phyloP scores from a whole-genome alignment of 2,888 invertebrate species.

The Sericinus montela region DNA sequence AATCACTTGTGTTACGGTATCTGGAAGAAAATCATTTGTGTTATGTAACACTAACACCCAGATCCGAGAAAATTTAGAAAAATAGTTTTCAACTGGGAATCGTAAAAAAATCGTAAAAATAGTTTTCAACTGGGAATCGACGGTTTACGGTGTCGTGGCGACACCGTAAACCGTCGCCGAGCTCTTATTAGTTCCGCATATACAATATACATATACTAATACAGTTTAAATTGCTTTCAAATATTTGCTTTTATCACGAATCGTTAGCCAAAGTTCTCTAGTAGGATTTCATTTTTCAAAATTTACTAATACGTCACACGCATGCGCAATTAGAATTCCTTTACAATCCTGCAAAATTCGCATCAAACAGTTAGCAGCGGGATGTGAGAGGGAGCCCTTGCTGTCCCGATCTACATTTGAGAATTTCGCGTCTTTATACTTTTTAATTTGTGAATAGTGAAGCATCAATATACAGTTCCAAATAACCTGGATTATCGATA shows the following conservation, averaged over 20 bases:
- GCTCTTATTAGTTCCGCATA: no score
- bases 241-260: neutral
- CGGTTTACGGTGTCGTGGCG: no score
- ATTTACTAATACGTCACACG: neutral
- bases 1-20: no score
- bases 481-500: neutral
- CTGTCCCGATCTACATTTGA: conserved; percentile 23
- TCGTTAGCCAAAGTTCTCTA: neutral
- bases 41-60: no score
- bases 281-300: neutral
- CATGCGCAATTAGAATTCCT: conserved; percentile 24
- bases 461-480: neutral
- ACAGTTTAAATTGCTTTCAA: neutral
- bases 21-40: no score
- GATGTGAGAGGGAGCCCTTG: conserved; percentile 25
- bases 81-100: no score
- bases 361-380: conserved; percentile 37
- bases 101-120: no score
- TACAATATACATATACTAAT: no score
- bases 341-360: conserved; percentile 32
- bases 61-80: no score
- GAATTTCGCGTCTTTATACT: neutral
- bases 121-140: no score
- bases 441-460: neutral
- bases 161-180: no score